phyloP scores from a whole-genome alignment of 2,113 vertebrate genomes.

The Symphodus melops region DNA sequence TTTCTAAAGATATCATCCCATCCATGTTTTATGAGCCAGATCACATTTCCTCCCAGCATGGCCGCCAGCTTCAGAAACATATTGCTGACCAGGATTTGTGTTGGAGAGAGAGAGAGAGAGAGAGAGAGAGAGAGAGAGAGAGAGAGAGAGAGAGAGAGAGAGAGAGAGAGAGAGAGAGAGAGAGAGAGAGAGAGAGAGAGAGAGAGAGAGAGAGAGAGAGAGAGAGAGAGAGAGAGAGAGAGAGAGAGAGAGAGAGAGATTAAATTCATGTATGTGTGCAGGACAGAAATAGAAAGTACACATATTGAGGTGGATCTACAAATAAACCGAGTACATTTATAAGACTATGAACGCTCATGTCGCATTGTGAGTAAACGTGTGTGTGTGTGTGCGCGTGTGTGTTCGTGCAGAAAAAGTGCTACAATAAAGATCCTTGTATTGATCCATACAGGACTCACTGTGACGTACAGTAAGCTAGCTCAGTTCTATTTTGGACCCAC shows the following conservation, averaged over 20 bases:
- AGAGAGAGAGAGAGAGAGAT: neutral
- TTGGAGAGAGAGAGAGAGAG: neutral
- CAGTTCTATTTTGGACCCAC: neutral
- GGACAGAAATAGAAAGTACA: conserved; percentile 11
- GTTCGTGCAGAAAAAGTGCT: conserved; percentile 7
- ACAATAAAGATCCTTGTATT: conserved; percentile 37
- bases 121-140: neutral
- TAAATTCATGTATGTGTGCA: neutral
- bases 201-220: neutral
- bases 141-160: neutral
- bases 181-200: conserved; percentile 6
- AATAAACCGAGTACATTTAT: neutral
- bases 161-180: neutral
- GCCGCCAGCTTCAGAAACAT: conserved; percentile 63
- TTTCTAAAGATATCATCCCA: conserved; percentile 76
- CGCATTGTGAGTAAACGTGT: neutral
- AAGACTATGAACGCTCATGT: neutral
- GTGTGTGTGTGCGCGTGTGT: neutral
- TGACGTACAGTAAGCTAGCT: neutral
- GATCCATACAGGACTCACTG: conserved; percentile 55
- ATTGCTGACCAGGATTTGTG: conserved; percentile 60
- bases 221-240: conserved; percentile 6
- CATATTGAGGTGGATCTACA: neutral
- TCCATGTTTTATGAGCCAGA: conserved; percentile 77
- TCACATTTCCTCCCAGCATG: conserved; percentile 68